phyloP scores from a whole-genome alignment of 2,113 vertebrate species.

The Engystomops pustulosus region DNA sequence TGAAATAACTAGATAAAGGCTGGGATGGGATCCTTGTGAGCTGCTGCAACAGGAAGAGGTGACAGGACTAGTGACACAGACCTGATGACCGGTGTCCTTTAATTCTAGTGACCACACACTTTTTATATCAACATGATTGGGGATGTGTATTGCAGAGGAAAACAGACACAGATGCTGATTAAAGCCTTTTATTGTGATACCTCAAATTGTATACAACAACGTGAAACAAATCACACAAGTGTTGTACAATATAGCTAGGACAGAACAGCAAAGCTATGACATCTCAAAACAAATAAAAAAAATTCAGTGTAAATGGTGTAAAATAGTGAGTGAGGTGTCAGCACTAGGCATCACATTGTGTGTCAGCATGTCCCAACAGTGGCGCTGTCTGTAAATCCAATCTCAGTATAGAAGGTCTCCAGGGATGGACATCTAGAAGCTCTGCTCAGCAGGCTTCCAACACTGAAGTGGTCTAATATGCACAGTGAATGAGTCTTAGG shows the following conservation, averaged over 20 bases:
- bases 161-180: constrained; percentile 66
- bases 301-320: constrained; percentile 58
- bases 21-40: too few relatives aligned
- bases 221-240: constrained; percentile 85
- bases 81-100: too few relatives aligned
- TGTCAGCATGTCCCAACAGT: constrained; percentile 42
- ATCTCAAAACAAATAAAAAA: constrained; percentile 61
- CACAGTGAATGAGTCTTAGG: constrained; percentile 36
- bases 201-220: constrained; percentile 83
- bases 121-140: too few relatives aligned
- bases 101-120: too few relatives aligned
- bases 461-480: constrained; percentile 24
- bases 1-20: too few relatives aligned
- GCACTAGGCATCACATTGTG: constrained; percentile 32
- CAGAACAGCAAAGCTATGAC: constrained; percentile 73
- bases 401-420: neutral
- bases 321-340: constrained; percentile 61
- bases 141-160: too few relatives aligned
- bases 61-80: too few relatives aligned
- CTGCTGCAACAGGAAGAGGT: too few relatives aligned
- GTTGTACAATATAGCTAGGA: constrained; percentile 84
- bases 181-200: constrained; percentile 94
- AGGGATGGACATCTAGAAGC: constrained; percentile 9
- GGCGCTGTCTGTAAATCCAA: constrained; percentile 9
- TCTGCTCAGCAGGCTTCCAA: constrained; percentile 35